phyloP scores from a whole-genome alignment of 2,113 vertebrate species.

The Myotis davidii region DNA sequence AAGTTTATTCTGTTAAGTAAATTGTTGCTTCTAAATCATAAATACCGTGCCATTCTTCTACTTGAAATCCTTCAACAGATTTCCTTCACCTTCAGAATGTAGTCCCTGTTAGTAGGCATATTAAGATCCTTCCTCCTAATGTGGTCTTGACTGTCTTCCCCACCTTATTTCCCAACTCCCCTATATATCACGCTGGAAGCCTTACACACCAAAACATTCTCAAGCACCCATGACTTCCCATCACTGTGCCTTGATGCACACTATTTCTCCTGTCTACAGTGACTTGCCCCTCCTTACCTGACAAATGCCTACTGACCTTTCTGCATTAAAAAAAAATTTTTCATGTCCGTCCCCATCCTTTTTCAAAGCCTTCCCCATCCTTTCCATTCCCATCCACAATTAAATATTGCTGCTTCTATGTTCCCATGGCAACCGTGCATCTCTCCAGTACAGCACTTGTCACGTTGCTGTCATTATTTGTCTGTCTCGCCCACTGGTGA shows the following conservation, averaged over 20 bases:
- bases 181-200: not conserved
- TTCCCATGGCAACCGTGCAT: not conserved
- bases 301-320: not conserved
- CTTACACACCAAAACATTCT: not conserved
- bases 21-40: not conserved
- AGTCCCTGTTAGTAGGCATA: not conserved
- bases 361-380: not conserved
- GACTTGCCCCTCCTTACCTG: not conserved
- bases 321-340: not conserved
- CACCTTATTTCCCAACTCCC: not conserved
- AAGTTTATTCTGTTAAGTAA: not conserved
- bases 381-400: not conserved
- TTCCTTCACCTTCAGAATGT: not conserved
- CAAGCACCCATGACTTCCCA: not conserved
- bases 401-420: not conserved
- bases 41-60: not conserved
- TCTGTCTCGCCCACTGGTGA: not conserved
- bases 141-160: not conserved
- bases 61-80: not conserved
- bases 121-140: not conserved
- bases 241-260: not conserved
- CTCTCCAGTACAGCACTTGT: not conserved
- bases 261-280: not conserved
- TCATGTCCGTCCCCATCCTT: not conserved
- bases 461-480: not conserved